A percentile compares a stretch with the other conserved stretches of the same genome.
Evolutionary conservation across 2,888 invertebrate species (phyloP).

Genomic region (Apodemia zela): DNA sequence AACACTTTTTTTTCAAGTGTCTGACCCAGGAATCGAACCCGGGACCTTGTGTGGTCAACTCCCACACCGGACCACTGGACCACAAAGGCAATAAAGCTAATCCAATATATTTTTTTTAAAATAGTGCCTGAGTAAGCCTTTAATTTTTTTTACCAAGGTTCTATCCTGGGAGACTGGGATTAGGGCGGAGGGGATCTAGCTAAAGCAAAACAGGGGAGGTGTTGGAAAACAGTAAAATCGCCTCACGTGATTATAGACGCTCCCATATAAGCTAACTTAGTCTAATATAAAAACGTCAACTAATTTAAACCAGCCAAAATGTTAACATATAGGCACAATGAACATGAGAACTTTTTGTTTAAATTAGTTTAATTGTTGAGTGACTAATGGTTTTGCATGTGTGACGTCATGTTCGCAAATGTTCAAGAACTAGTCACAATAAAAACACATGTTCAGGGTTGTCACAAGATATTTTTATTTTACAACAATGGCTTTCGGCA

Average conservation of each 20-base stretch:
- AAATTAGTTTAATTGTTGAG: conserved; percentile 5
- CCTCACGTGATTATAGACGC: background rate
- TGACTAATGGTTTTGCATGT: conserved; percentile 13
- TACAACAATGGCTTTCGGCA: background rate
- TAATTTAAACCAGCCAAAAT: background rate
- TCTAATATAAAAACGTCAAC: background rate
- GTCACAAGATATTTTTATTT: background rate
- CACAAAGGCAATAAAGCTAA: no score
- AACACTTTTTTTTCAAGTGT: no score
- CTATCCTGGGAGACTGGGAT: no score
- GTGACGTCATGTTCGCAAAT: conserved; percentile 8
- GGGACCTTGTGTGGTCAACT: no score
- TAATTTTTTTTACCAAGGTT: no score
- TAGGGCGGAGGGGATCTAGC: no score
- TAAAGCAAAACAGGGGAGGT: no score
- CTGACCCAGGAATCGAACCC: no score
- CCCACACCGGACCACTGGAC: no score
- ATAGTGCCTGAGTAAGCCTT: no score
- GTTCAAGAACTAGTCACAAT: background rate
- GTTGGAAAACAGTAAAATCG: background rate
- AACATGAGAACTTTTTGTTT: conserved; percentile 8
- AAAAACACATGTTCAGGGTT: conserved; percentile 1
- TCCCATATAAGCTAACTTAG: no score
- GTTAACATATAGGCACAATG: background rate
- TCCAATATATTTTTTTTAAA: no score